Percentiles rank a stretch among this genome's conserved stretches.
Evolutionary conservation across 1,140 invertebrate genomes (phyloP).

Genomic region (Ptiloglossa arizonensis): DNA sequence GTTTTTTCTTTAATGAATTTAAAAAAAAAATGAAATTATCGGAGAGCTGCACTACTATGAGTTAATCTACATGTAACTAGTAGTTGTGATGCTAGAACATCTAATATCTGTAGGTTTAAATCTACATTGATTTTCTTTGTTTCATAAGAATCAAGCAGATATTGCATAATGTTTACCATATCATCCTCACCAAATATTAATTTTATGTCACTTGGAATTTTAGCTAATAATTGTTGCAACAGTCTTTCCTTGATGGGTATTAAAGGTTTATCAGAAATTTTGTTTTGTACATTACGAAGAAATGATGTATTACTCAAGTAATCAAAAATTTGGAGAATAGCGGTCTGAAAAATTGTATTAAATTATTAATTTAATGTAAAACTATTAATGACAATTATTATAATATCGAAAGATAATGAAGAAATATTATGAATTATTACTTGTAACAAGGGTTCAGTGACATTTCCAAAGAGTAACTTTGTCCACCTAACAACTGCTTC

Average conservation of each 20-base stretch:
- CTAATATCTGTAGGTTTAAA: slow-evolving; percentile 70
- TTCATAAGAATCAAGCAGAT: slow-evolving; percentile 66
- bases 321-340: slow-evolving; percentile 54
- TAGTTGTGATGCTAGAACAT: slow-evolving; percentile 70
- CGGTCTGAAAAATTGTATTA: slow-evolving; percentile 56
- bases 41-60: slow-evolving; percentile 17
- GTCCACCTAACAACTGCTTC: slow-evolving; percentile 76
- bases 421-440: slow-evolving; percentile 53
- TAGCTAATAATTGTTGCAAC: slow-evolving; percentile 49
- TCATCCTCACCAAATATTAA: slow-evolving; percentile 68
- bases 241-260: slow-evolving; percentile 51
- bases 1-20: neutral
- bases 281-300: slow-evolving; percentile 33
- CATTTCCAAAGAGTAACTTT: slow-evolving; percentile 74
- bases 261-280: slow-evolving; percentile 41
- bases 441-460: slow-evolving; percentile 73
- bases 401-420: slow-evolving; percentile 1
- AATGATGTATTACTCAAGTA: slow-evolving; percentile 45
- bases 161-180: slow-evolving; percentile 56
- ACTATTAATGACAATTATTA: neutral
- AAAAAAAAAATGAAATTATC: slow-evolving; percentile 26
- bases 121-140: slow-evolving; percentile 69
- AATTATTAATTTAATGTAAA: slow-evolving; percentile 34
- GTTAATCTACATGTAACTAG: slow-evolving; percentile 62
- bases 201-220: slow-evolving; percentile 60